Percentiles rank a stretch among this genome's conserved stretches.
Evolutionary conservation across 1,140 invertebrate genomes (phyloP).

Genomic region (Bombus turneri): DNA sequence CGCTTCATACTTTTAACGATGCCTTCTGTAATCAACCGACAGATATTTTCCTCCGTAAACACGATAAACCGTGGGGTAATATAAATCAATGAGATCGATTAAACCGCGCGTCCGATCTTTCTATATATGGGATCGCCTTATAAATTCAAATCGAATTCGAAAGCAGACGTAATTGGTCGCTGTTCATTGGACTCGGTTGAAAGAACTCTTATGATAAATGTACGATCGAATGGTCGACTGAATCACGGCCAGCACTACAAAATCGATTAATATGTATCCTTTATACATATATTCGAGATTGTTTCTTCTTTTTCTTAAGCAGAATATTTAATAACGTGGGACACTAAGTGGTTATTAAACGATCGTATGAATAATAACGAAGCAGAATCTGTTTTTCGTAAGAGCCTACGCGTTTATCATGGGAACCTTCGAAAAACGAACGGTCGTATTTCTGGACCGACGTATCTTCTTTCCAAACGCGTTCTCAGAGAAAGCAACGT

Average conservation of each 20-base stretch:
- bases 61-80: conserved; percentile 41
- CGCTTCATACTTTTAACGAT: conserved; percentile 11
- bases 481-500: conserved; percentile 1
- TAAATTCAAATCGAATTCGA: conserved; percentile 59
- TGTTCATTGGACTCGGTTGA: neutral
- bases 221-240: neutral
- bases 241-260: neutral
- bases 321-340: conserved; percentile 18
- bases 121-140: conserved; percentile 45
- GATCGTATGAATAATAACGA: conserved; percentile 21
- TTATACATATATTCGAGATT: neutral
- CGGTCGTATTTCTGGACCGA: neutral
- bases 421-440: neutral
- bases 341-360: conserved; percentile 17
- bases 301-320: neutral
- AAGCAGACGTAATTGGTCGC: conserved; percentile 45
- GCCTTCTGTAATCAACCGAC: conserved; percentile 17
- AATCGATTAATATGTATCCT: conserved; percentile 19
- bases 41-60: conserved; percentile 24
- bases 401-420: neutral
- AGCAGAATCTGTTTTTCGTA: neutral
- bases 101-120: conserved; percentile 41
- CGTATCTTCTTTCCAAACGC: neutral
- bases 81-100: conserved; percentile 62
- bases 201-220: conserved; percentile 33